Base-by-base conservation (phyloP, 30 jellyfish, hydroid and myxozoan genomes). In the Pseudorhiza aurosa region DNA sequence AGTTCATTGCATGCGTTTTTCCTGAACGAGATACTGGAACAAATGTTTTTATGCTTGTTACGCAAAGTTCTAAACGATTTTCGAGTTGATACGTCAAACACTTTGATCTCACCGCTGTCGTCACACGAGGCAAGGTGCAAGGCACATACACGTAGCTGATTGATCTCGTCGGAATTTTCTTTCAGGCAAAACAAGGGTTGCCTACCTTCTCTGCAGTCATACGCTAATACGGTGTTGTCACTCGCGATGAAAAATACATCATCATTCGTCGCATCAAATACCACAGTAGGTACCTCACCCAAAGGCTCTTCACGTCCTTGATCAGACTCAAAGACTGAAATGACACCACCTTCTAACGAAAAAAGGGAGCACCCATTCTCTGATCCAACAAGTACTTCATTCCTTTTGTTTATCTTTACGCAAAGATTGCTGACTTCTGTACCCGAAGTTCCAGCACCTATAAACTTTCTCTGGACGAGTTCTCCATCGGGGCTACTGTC, bases 41-140 rank as follows among this genome's bases (percentile, higher is more conserved):
- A 93, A 8, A 93, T 93, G 65, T 93, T 93, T 42, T 46, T 93
- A 85, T 93, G 99, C 49, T 69, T 73, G 44, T 72, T 87, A 37
- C 99, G 33, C 49, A 93, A 67, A 10, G 97, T 87, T 45, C 90
- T 74, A 71, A 37, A 81, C 53, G 75, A 43, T 59, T 83, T 82
- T 4, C 58, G 75, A 19, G 64, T 62, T 25, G 81, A 39, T 18
- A 77, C 9, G 58, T 93, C 99, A 80, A 10, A 93, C 15, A 93
- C 45, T 37, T 81, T 86, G 18, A 75, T 44, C 56, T 93, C 99
- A 6, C 99, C 99, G 75, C 95, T 69, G 64, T 93, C 99, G 59
- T 93, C 99, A 40, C 96, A 81, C 25, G 97, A 81, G 19, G 97
- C 96, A 12, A 93, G 51, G 40, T 53, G 81, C 14, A 24, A 39